Evolutionary conservation across 2,113 vertebrate species (phyloP).

Genomic region (Scomber japonicus): DNA sequence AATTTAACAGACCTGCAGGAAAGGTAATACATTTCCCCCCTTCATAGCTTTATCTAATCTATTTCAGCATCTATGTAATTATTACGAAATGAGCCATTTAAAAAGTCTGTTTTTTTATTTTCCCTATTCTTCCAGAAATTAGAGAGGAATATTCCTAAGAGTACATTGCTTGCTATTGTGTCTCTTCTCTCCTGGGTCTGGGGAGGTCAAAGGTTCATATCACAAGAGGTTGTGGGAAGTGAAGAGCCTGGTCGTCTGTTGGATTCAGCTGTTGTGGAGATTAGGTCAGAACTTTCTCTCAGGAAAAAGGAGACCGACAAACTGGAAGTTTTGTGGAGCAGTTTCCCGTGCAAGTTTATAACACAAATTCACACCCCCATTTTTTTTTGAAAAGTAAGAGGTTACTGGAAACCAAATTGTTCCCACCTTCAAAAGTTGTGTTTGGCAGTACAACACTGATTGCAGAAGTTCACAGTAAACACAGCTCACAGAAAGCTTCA

Average conservation of each 20-base stretch:
- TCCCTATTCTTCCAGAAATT: background rate
- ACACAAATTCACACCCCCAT: background rate
- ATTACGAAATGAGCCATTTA: background rate
- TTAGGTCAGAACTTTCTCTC: slow-evolving; percentile 66
- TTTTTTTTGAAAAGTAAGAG: too few species aligned
- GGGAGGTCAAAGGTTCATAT: slow-evolving; percentile 20
- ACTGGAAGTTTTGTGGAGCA: slow-evolving; percentile 7
- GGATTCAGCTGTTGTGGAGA: slow-evolving; percentile 15
- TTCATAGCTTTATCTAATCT: background rate
- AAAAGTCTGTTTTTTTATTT: background rate
- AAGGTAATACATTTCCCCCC: background rate
- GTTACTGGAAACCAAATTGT: too few species aligned
- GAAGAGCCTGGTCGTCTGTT: slow-evolving; percentile 5
- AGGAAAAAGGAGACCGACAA: slow-evolving; percentile 53
- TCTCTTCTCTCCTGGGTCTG: slow-evolving; percentile 38
- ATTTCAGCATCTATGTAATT: background rate
- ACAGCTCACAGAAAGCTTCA: background rate
- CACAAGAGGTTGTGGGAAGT: slow-evolving; percentile 74
- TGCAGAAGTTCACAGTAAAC: background rate
- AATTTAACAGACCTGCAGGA: background rate
- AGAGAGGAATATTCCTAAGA: background rate
- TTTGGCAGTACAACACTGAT: background rate
- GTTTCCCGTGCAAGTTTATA: slow-evolving; percentile 22
- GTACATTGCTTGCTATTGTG: background rate
- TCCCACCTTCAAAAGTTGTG: background rate